These are phyloP conservation scores for Tachuris rubrigastra DNA, from an alignment of 2,113 vertebrate genomes.

Conservation along the genomic window DNA sequence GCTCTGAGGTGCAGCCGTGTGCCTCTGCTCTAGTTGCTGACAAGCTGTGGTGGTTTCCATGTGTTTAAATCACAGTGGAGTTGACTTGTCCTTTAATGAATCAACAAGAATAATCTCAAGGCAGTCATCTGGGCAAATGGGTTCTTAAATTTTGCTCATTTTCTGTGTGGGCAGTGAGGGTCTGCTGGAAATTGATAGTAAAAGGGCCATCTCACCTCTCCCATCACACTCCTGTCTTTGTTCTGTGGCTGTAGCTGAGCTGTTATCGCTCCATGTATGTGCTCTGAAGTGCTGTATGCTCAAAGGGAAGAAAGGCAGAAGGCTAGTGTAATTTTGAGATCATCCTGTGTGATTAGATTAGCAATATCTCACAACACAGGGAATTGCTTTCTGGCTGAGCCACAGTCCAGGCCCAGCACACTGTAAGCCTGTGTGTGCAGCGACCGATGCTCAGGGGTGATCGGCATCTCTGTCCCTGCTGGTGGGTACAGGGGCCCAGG, in stretches of 20 bases:
- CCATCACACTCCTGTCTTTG: neutral
- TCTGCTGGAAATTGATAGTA: neutral
- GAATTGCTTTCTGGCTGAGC: constrained; percentile 1
- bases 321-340: neutral
- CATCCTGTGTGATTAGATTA: constrained; percentile 32
- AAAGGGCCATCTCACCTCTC: accelerated
- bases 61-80: neutral
- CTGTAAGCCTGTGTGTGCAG: neutral
- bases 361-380: neutral
- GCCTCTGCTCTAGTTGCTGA: neutral
- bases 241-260: accelerated
- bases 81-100: neutral
- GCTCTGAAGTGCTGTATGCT: neutral
- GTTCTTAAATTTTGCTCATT: neutral
- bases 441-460: neutral
- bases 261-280: accelerated
- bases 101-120: neutral
- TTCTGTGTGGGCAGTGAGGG: neutral
- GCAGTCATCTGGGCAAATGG: neutral
- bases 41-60: accelerated
- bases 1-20: neutral
- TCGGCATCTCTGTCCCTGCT: accelerated
- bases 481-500: neutral
- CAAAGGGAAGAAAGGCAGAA: neutral
- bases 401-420: accelerated